Evolutionary conservation across 1,140 invertebrate species (phyloP), one percentile per base, ranked within the genome.

Genomic region (Papilio machaon): DNA sequence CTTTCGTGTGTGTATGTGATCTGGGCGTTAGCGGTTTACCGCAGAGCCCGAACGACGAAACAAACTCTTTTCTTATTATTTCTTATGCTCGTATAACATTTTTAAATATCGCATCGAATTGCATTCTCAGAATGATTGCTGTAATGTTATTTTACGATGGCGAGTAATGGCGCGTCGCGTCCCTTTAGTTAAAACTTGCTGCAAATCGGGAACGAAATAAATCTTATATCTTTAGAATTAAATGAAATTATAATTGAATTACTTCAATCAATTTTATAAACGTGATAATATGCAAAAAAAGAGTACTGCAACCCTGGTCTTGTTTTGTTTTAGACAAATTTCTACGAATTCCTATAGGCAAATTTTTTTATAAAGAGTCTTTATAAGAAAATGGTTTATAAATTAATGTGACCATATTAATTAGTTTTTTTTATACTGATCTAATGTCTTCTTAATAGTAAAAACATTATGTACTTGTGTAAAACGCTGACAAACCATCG

Each of bases 51-150:
- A 46, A 49, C 74, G n/a, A 13, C 47, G 46, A 52, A 76, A 52
- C 74, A 19, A 49, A 49, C 43, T 73, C 35, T 73, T 73, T 73
- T 43, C 17, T n/a, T 73, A 43, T 43, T 73, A 46, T 46, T 73
- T 73, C 46, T 76, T 54, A 47, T 49, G 38, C 43, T 76, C 74
- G 46, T 30, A 52, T 47, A 74, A 74, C 35, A 35, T 49, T 76
- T 70, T 76, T 76, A 76, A 76, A 52, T n/a, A 30, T 76, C 74
- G 74, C 74, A 52, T 76, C 74, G 74, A 76, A 52, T 76, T 35
- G 74, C 47, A 76, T 76, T 76, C 74, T 76, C 74, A 19, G 74
- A 76, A 52, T 19, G 46, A 52, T 30, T 76, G 74, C 74, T 19
- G 73, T 75, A 75, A 75, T 75, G 73, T 75, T 75, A 49, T 52